Evolutionary conservation across 2,797 vertebrate species (phyloP).

Genomic region (Enteromius treurensis): DNA sequence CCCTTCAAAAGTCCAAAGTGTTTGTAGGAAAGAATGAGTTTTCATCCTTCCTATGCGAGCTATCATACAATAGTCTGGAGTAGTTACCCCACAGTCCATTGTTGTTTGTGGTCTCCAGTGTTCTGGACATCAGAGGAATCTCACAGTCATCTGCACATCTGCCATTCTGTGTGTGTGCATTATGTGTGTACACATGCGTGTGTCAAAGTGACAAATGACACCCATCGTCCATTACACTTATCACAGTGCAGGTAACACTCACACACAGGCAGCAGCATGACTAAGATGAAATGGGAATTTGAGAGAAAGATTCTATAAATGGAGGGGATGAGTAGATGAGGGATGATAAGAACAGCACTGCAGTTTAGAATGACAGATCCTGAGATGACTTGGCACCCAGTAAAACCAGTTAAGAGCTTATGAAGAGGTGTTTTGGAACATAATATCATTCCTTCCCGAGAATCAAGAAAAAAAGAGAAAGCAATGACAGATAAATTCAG

Average conservation of each 20-base stretch:
- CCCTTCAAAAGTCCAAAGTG: background rate
- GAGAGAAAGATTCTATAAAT: constrained; percentile 65
- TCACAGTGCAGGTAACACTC: constrained; percentile 77
- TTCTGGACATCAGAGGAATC: constrained; percentile 33
- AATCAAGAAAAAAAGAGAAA: constrained; percentile 20
- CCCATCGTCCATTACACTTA: constrained; percentile 79
- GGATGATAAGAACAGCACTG: constrained; percentile 68
- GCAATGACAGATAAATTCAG: constrained; percentile 23
- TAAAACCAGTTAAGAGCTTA: constrained; percentile 39
- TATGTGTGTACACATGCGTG: constrained; percentile 53
- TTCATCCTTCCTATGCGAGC: background rate
- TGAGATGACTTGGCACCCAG: constrained; percentile 33
- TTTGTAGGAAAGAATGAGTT: background rate
- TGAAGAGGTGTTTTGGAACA: constrained; percentile 30
- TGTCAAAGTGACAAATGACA: constrained; percentile 81
- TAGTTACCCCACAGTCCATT: constrained; percentile 7
- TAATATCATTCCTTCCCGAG: constrained; percentile 33
- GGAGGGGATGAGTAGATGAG: constrained; percentile 68
- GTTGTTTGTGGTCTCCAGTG: constrained; percentile 36
- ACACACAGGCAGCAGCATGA: constrained; percentile 76
- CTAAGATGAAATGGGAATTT: constrained; percentile 81
- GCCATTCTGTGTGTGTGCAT: background rate
- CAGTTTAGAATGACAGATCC: constrained; percentile 63
- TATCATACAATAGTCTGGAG: constrained; percentile 16
- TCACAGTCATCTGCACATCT: constrained; percentile 29